Evolutionary conservation across 1,140 invertebrate genomes (phyloP).

Genomic region (Drosophila teissieri): DNA sequence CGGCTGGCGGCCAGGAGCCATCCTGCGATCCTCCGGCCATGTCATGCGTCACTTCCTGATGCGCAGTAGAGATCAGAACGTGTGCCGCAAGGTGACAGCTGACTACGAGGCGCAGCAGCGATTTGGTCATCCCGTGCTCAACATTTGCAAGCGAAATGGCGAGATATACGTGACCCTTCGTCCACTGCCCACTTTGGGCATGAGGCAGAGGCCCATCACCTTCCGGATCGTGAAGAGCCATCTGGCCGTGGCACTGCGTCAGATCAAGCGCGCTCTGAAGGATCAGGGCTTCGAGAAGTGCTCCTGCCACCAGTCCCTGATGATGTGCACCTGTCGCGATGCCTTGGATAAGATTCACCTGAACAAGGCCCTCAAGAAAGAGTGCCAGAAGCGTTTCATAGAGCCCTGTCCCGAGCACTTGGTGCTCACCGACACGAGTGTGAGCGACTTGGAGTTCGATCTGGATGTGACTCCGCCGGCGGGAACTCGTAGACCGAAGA

Average conservation of each 20-base stretch:
- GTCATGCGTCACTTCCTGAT: slow-evolving; percentile 72
- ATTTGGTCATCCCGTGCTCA: slow-evolving; percentile 39
- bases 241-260: slow-evolving; percentile 26
- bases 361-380: slow-evolving; percentile 41
- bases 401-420: slow-evolving; percentile 41
- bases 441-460: slow-evolving; percentile 71
- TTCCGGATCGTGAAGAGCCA: slow-evolving; percentile 75
- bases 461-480: slow-evolving; percentile 66
- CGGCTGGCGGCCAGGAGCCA: slow-evolving; percentile 73
- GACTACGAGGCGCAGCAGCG: background rate
- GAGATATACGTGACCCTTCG: slow-evolving; percentile 69
- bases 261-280: slow-evolving; percentile 62
- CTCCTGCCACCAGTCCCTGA: slow-evolving; percentile 60
- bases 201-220: slow-evolving; percentile 65
- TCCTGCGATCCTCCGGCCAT: slow-evolving; percentile 54
- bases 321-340: slow-evolving; percentile 63
- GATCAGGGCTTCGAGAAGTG: slow-evolving; percentile 68
- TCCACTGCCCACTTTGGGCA: slow-evolving; percentile 27
- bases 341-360: slow-evolving; percentile 50
- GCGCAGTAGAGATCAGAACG: slow-evolving; percentile 11
- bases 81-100: slow-evolving; percentile 7
- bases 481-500: background rate
- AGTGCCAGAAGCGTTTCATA: slow-evolving; percentile 36
- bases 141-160: slow-evolving; percentile 68
- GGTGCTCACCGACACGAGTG: slow-evolving; percentile 69